A percentile compares a stretch with the other conserved stretches of the same genome.
Evolutionary conservation across 2,888 invertebrate species (phyloP).

Genomic region (Galerucella nymphaeae): DNA sequence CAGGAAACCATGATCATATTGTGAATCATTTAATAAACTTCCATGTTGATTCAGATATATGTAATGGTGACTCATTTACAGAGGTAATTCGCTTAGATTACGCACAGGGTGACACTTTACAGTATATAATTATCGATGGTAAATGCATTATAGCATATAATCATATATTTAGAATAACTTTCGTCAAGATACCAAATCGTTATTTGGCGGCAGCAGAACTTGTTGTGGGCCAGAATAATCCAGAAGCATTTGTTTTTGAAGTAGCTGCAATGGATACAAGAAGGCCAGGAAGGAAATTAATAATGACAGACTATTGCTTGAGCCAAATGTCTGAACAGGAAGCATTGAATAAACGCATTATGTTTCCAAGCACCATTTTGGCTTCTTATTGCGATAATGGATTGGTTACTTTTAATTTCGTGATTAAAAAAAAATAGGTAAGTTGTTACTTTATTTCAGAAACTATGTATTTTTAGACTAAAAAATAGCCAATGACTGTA

Average conservation of each 20-base stretch:
- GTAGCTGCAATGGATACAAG: slow-evolving; percentile 54
- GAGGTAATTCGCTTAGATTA: slow-evolving; percentile 49
- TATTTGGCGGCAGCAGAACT: slow-evolving; percentile 58
- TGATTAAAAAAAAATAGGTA: slow-evolving; percentile 45
- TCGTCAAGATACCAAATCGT: slow-evolving; percentile 52
- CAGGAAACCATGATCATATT: slow-evolving; percentile 48
- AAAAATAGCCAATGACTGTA: too few relatives aligned
- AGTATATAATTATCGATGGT: slow-evolving; percentile 48
- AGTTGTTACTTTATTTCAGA: too few relatives aligned
- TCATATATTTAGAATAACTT: slow-evolving; percentile 55
- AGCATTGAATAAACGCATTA: slow-evolving; percentile 55
- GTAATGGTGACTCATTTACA: slow-evolving; percentile 43
- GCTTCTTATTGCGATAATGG: slow-evolving; percentile 54
- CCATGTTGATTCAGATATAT: slow-evolving; percentile 48
- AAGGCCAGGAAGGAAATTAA: slow-evolving; percentile 54
- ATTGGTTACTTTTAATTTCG: slow-evolving; percentile 48
- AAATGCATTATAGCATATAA: slow-evolving; percentile 51
- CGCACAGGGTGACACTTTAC: too few relatives aligned
- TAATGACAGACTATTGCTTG: slow-evolving; percentile 55
- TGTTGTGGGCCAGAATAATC: slow-evolving; percentile 50
- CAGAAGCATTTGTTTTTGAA: slow-evolving; percentile 54
- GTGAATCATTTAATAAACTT: slow-evolving; percentile 46
- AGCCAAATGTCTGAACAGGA: slow-evolving; percentile 54
- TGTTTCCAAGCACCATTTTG: slow-evolving; percentile 55
- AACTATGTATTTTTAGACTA: too few relatives aligned